phyloP scores from a whole-genome alignment of 2,888 invertebrate species.

The Drosophila colorata region DNA sequence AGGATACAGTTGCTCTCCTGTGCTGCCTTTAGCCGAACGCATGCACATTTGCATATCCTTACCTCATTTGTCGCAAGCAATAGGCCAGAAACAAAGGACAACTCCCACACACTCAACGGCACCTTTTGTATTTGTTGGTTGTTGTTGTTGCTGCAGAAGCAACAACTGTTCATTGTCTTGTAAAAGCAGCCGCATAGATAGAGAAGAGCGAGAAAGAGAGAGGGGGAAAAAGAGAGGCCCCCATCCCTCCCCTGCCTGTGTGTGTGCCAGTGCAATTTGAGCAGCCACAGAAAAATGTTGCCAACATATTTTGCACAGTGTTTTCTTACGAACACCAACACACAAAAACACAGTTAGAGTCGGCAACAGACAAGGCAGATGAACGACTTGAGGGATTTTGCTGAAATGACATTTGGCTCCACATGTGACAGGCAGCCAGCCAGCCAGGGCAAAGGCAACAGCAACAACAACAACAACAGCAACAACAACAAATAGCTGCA shows the following conservation, averaged over 20 bases:
- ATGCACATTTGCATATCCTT: slow-evolving; percentile 15
- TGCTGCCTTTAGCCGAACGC: too few species aligned
- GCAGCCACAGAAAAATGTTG: slow-evolving; percentile 70
- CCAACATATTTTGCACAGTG: slow-evolving; percentile 65
- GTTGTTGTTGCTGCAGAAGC: slow-evolving; percentile 42
- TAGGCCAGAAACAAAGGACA: slow-evolving; percentile 16
- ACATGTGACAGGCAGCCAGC: slow-evolving; percentile 73
- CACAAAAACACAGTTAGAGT: slow-evolving; percentile 15
- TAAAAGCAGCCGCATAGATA: slow-evolving; percentile 40
- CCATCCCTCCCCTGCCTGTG: slow-evolving; percentile 56
- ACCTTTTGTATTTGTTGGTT: slow-evolving; percentile 40
- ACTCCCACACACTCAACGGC: slow-evolving; percentile 9
- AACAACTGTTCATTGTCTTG: slow-evolving; percentile 72
- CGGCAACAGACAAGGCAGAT: slow-evolving; percentile 61
- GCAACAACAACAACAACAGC: slow-evolving; percentile 36
- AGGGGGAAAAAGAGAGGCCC: neutral
- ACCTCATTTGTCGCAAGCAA: slow-evolving; percentile 12
- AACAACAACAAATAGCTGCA: slow-evolving; percentile 55
- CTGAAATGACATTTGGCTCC: slow-evolving; percentile 84
- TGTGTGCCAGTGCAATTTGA: slow-evolving; percentile 71
- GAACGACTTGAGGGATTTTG: slow-evolving; percentile 84
- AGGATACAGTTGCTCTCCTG: too few species aligned
- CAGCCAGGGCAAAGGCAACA: slow-evolving; percentile 17
- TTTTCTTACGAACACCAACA: slow-evolving; percentile 55
- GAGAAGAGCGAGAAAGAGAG: too few species aligned